Evolutionary conservation across 1,140 invertebrate species (phyloP), one percentile per base, ranked within the genome.

Genomic region (Phocides pigmalion): DNA sequence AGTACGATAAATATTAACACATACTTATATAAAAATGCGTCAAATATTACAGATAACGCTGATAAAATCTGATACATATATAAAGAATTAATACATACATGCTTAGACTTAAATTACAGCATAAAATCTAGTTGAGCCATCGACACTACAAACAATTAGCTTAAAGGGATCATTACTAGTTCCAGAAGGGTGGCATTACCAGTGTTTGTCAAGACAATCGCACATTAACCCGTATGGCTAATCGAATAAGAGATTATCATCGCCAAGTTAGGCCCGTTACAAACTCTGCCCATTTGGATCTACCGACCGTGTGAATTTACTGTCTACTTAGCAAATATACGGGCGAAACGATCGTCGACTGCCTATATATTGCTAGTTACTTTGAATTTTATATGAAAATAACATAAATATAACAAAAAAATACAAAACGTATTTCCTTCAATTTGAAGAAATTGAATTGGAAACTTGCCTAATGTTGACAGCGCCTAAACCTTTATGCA

Each of bases 281-380:
- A 67, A 81, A 79, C 74, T 81, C 76, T 49, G 66, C 35, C 74
- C 66, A 79, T 85, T 80, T 47, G 66, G 65, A 62, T 76, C 65
- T 76, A 77, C 73, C 69, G 74, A 78, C 70, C 75, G 74, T 73
- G 80, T 77, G 65, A 84, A 82, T 87, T 79, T 87, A 80, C 73
- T 81, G 79, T 73, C 76, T 78, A 75, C 74, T 82, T 78, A 74
- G 65, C 72, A 73, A 79, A 76, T 76, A 73, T 74, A 76, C 80
- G 64, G 64, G 49, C 66, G 41, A 72, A 70, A 67, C 74, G 70
- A 70, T 72, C 68, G 65, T 66, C 62, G 72, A 66, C 41, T 66
- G 47, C 49, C 17, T 54, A 54, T 46, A 35, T 50, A 15, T 62
- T 28, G 59, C 22, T 44, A 28, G 12, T 37, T 28, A 62, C 22